phyloP scores from a whole-genome alignment of 2,797 vertebrate genomes.

The Hypotaenidia philippensis region DNA sequence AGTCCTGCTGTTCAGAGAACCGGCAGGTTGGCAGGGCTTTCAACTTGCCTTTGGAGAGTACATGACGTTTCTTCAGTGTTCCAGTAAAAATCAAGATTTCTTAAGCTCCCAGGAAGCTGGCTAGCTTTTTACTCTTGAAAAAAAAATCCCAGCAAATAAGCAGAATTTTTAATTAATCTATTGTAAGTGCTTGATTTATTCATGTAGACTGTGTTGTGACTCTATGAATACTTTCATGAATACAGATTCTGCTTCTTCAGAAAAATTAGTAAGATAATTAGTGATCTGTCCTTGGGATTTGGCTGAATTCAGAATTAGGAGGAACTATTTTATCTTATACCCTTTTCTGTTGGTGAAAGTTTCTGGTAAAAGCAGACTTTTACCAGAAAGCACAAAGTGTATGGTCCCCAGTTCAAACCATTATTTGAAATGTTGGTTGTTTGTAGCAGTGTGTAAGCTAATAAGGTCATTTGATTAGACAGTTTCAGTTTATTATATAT shows the following conservation, averaged over 20 bases:
- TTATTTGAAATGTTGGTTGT: background rate
- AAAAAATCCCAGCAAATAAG: background rate
- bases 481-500: background rate
- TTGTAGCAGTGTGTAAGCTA: background rate
- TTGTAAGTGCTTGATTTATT: background rate
- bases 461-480: background rate
- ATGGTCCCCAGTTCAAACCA: background rate
- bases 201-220: fast-evolving
- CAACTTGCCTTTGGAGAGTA: background rate
- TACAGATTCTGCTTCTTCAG: background rate
- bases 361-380: background rate
- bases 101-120: background rate
- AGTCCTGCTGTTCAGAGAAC: background rate
- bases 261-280: background rate
- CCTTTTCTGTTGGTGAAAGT: background rate
- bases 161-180: background rate
- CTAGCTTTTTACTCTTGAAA: background rate
- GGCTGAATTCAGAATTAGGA: background rate
- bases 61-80: background rate
- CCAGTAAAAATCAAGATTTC: background rate
- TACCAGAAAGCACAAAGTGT: no score
- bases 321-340: background rate
- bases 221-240: background rate
- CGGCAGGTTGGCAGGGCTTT: background rate
- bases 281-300: background rate